Percentiles rank a stretch among this genome's conserved stretches.
Evolutionary conservation across 2,888 invertebrate species (phyloP).

Genomic region (Chromoteleia sp.): DNA sequence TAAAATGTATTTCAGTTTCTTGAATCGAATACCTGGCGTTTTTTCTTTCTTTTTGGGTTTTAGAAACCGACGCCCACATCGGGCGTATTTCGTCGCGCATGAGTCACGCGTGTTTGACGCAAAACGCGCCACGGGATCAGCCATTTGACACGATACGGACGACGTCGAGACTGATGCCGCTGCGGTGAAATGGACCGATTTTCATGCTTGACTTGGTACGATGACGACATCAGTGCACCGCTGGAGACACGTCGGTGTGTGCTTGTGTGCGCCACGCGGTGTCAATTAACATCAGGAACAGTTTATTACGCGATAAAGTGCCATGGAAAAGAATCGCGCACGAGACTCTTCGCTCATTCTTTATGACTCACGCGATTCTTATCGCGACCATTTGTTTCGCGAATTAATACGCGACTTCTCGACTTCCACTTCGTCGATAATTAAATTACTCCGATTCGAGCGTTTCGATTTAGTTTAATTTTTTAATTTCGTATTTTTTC

Average conservation of each 20-base stretch:
- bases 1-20: too few species aligned
- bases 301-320: constrained; percentile 48
- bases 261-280: constrained; percentile 32
- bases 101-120: constrained; percentile 37
- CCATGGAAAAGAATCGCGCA: constrained; percentile 18
- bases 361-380: constrained; percentile 21
- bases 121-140: constrained; percentile 24
- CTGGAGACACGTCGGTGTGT: constrained; percentile 36
- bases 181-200: constrained; percentile 66
- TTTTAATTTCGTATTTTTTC: too few species aligned
- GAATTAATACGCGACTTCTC: not conserved
- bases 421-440: too few species aligned
- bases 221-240: constrained; percentile 53
- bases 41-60: too few species aligned
- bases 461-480: too few species aligned
- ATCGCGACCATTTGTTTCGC: not conserved
- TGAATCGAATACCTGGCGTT: too few species aligned
- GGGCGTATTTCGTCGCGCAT: not conserved
- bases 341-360: constrained; percentile 1
- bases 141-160: constrained; percentile 29
- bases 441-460: too few species aligned
- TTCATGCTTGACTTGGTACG: constrained; percentile 51
- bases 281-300: constrained; percentile 60
- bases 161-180: constrained; percentile 10
- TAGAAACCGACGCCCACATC: too few species aligned